Evolutionary conservation across 2,113 vertebrate genomes (phyloP), one percentile per base, ranked within the genome.

Genomic region (Psittacus erithacus): DNA sequence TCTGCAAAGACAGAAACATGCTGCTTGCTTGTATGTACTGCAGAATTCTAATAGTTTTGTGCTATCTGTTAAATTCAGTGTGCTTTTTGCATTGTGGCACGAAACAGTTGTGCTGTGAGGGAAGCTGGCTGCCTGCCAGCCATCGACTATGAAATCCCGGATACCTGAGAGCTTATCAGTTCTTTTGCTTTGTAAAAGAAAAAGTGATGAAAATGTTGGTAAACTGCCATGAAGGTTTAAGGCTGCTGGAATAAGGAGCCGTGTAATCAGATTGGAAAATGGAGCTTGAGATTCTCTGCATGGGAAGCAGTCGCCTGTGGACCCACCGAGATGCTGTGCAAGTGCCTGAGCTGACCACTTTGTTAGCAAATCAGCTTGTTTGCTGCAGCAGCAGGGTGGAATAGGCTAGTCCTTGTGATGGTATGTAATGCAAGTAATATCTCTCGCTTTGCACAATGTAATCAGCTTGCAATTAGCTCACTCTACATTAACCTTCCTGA

Each of bases 161-260:
- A 96, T 98, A 99, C 98, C 98, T 98, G 98, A 98, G 98, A 98
- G 99, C 98, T 98, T 98, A 98, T 99, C 98, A 97, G 98, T 98
- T 97, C 98, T 97, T 98, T 97, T 97, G 98, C 98, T 98, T 98
- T 98, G 98, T 98, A 97, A 98, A 98, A 98, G 96, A 97, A 97
- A 98, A 98, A 97, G 98, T 97, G 97, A 97, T 97, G 95, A 98
- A 98, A 98, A 98, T 98, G 97, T 98, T 98, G 98, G 98, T 98
- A 98, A 97, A 98, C 98, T 98, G 98, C 98, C 98, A 98, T 98
- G 97, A 98, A 98, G 98, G 98, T 98, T 99, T 98, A 98, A 98
- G 98, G 98, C 98, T 98, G 98, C 98, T 96, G 98, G 98, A 98
- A 98, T 98, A 98, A 98, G 97, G 96, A 96, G 97, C 98, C 97